These are phyloP conservation scores for Poecilobothrus nobilitatus DNA, from an alignment of 2,888 invertebrate genomes.

Conservation along the genomic window DNA sequence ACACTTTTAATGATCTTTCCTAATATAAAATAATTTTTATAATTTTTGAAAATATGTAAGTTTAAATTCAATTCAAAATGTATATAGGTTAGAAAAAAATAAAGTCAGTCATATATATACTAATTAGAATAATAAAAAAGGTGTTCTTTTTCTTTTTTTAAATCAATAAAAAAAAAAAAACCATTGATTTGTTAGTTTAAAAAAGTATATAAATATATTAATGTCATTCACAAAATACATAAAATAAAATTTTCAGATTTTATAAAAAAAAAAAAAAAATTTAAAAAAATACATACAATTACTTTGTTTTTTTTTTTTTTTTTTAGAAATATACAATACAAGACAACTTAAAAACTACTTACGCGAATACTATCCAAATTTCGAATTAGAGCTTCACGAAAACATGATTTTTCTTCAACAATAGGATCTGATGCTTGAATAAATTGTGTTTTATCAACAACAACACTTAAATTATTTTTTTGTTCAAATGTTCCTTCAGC, in stretches of 20 bases:
- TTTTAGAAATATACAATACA: too few species aligned
- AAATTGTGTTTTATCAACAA: background rate
- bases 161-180: background rate
- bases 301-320: background rate
- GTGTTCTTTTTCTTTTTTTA: too few species aligned
- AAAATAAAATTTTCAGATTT: too few species aligned
- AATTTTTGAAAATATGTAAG: too few species aligned
- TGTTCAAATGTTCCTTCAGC: background rate
- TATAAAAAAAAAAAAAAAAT: too few species aligned
- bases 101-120: too few species aligned
- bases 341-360: constrained; percentile 27
- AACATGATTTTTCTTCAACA: constrained; percentile 14
- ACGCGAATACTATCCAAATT: constrained; percentile 35
- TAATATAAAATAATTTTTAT: too few species aligned
- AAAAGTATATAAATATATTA: background rate
- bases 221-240: constrained; percentile 2
- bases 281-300: background rate
- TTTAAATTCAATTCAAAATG: too few species aligned
- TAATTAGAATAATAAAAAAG: too few species aligned
- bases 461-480: constrained; percentile 24
- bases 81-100: too few species aligned
- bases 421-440: constrained; percentile 9
- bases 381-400: constrained; percentile 29
- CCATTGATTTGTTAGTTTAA: background rate
- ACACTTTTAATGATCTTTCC: too few species aligned